These are phyloP conservation scores for Mico argentatus DNA, from an alignment of 2,797 vertebrate genomes.

Conservation along the genomic window DNA sequence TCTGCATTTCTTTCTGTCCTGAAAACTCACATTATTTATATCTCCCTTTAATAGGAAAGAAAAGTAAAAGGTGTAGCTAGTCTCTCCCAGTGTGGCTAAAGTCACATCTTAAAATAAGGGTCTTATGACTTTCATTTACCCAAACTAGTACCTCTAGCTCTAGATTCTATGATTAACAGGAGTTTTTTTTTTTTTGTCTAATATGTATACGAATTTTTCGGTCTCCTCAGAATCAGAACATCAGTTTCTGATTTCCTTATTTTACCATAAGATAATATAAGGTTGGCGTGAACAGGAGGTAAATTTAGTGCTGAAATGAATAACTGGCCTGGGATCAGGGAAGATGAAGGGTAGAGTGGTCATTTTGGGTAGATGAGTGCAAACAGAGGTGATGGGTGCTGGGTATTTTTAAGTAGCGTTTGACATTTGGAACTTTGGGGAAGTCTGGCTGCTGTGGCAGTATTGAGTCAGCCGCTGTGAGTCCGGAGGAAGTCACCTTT, in stretches of 20 bases:
- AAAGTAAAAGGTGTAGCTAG: not conserved
- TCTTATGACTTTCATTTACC: not conserved
- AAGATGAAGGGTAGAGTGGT: not conserved
- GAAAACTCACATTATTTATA: not conserved
- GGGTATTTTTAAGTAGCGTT: not conserved
- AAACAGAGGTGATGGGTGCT: not conserved
- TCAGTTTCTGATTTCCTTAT: constrained; percentile 74
- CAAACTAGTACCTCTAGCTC: not conserved
- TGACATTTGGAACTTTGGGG: not conserved
- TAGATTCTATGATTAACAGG: not conserved
- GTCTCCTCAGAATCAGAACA: constrained; percentile 70
- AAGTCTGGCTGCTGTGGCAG: not conserved
- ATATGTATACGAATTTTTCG: constrained; percentile 58
- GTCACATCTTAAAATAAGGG: constrained; percentile 23
- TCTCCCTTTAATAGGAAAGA: not conserved
- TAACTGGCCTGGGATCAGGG: constrained; percentile 61
- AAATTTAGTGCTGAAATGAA: constrained; percentile 76
- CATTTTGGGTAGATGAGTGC: not conserved
- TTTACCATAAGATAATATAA: constrained; percentile 68
- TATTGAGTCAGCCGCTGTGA: constrained; percentile 39
- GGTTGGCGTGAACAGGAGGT: constrained; percentile 64
- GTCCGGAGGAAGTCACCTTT: constrained; percentile 56
- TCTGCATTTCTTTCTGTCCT: not conserved
- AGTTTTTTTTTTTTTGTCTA: constrained; percentile 8
- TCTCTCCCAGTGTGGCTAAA: not conserved